These are phyloP conservation scores for Gyrodactylus bullatarudis DNA, from an alignment of 1,140 invertebrate species.

Conservation along the genomic window DNA sequence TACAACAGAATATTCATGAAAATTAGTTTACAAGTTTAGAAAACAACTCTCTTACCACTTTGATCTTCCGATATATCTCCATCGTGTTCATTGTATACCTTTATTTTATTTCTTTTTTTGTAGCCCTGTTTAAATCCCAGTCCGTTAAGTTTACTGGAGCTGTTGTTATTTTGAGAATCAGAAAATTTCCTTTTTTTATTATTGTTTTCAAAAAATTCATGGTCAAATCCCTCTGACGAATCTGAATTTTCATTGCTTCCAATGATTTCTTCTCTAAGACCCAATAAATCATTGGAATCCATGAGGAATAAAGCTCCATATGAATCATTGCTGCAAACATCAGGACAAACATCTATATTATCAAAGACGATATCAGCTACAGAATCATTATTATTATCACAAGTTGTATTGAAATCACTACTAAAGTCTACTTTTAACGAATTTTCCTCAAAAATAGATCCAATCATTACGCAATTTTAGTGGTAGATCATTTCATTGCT, in stretches of 20 bases:
- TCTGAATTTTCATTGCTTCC: background rate
- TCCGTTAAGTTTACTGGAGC: too few relatives aligned
- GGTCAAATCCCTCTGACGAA: background rate
- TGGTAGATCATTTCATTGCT: background rate
- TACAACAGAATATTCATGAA: too few relatives aligned
- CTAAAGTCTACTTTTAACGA: background rate
- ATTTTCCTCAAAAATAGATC: background rate
- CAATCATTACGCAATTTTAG: background rate
- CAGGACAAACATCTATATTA: background rate
- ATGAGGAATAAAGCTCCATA: constrained; percentile 6
- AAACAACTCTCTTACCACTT: too few relatives aligned
- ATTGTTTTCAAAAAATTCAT: background rate
- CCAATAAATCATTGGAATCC: constrained; percentile 4
- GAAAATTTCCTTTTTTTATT: background rate
- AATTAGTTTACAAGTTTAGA: too few relatives aligned
- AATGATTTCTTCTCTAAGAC: background rate
- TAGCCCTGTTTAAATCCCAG: too few relatives aligned
- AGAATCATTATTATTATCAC: background rate
- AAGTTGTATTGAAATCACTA: background rate
- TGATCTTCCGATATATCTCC: too few relatives aligned
- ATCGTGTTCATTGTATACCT: too few relatives aligned
- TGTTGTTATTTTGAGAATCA: background rate
- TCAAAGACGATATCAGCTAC: constrained; percentile 2
- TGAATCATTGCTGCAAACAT: constrained; percentile 4
- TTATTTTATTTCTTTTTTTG: too few relatives aligned